Evolutionary conservation across 2,797 vertebrate genomes (phyloP).

Genomic region (Acomys russatus): DNA sequence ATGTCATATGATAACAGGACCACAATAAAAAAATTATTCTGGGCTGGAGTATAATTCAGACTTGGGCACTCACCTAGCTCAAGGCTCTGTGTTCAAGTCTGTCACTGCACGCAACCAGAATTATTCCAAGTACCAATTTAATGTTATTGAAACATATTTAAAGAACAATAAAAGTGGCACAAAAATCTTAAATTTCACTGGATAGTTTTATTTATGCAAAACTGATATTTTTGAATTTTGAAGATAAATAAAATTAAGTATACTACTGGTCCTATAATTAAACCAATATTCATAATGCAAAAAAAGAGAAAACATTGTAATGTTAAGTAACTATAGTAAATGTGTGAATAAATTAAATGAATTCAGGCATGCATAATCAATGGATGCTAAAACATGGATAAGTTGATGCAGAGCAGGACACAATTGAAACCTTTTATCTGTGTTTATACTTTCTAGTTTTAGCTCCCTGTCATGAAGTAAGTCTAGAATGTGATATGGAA

Average conservation of each 20-base stretch:
- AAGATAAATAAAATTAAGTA: conserved; percentile 5
- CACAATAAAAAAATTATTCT: conserved; percentile 6
- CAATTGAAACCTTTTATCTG: not conserved
- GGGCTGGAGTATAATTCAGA: not conserved
- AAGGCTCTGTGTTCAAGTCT: not conserved
- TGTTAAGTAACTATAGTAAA: conserved; percentile 21
- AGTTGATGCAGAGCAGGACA: not conserved
- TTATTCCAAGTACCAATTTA: not conserved
- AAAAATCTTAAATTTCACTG: conserved; percentile 32
- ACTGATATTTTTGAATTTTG: not conserved
- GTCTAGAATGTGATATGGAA: not conserved
- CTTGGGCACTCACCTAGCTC: not conserved
- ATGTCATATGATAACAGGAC: not conserved
- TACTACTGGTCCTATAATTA: not conserved
- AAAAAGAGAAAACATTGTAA: not conserved
- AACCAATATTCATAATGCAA: not conserved
- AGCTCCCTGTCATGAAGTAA: not conserved
- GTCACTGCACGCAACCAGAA: not conserved
- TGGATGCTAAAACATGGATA: not conserved
- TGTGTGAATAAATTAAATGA: conserved; percentile 33
- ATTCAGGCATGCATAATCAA: conserved; percentile 2
- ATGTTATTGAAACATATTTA: conserved; percentile 25
- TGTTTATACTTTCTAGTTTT: not conserved
- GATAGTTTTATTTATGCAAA: not conserved
- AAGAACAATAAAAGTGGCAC: not conserved